Conservation (phyloP, 2,113 vertebrate genomes). For the Phyllostomus discolor region DNA sequence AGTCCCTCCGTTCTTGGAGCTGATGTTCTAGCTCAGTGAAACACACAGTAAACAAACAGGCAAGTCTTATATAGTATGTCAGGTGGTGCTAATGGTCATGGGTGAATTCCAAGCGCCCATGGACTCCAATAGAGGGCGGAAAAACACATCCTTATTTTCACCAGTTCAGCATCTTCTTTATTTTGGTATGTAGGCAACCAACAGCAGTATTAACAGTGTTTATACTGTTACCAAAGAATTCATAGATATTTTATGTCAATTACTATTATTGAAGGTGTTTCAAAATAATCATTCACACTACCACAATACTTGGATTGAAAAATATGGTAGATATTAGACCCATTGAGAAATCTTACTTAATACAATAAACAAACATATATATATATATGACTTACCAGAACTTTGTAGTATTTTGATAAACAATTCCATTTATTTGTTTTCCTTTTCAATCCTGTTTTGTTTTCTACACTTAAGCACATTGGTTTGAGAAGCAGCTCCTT, state of each 20-base stretch:
- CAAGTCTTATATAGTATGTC: not conserved
- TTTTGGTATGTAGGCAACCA: not conserved
- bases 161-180: not conserved
- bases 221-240: not conserved
- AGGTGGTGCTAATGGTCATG: not conserved
- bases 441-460: not conserved
- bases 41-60: not conserved
- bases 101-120: not conserved
- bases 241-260: not conserved
- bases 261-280: not conserved
- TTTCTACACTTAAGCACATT: not conserved
- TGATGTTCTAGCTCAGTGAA: not conserved
- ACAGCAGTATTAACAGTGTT: not conserved
- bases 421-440: not conserved
- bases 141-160: not conserved
- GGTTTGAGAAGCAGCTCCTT: not conserved
- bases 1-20: not conserved
- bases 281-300: not conserved
- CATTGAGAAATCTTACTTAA: conserved; percentile 2
- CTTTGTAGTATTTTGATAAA: not conserved
- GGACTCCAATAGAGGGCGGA: not conserved
- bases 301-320: not conserved
- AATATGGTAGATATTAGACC: not conserved
- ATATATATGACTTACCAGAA: not conserved
- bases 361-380: not conserved